Percentiles rank a stretch among this genome's conserved stretches.
phyloP scores from a whole-genome alignment of 2,888 invertebrate species.

The Morpho achilles region DNA sequence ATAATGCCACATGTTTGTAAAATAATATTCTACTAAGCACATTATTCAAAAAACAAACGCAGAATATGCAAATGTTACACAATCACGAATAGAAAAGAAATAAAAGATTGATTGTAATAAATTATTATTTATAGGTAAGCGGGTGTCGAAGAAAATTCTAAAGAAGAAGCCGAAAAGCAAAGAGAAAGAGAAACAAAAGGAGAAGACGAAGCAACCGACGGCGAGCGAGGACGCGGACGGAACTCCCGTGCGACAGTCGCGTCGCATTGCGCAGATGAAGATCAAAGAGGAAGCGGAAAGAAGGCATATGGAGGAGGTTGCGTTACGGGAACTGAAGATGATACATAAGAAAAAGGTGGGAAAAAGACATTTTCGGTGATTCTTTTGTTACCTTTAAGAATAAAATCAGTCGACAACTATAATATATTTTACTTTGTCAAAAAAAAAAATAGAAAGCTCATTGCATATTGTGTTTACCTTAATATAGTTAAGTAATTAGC shows the following conservation, averaged over 20 bases:
- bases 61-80: too few relatives aligned
- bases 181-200: slow-evolving; percentile 27
- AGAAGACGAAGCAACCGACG: slow-evolving; percentile 34
- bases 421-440: too few relatives aligned
- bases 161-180: slow-evolving; percentile 46
- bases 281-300: slow-evolving; percentile 92
- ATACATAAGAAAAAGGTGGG: slow-evolving; percentile 77
- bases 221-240: slow-evolving; percentile 48
- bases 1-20: too few relatives aligned
- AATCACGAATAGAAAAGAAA: too few relatives aligned
- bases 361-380: background rate
- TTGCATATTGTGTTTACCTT: too few relatives aligned
- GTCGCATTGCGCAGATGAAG: slow-evolving; percentile 92
- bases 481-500: too few relatives aligned
- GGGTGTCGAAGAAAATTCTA: slow-evolving; percentile 52
- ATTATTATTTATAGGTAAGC: slow-evolving; percentile 38
- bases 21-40: too few relatives aligned
- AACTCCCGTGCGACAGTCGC: slow-evolving; percentile 85
- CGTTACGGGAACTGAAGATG: slow-evolving; percentile 82
- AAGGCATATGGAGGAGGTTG: slow-evolving; percentile 86
- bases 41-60: too few relatives aligned
- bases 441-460: too few relatives aligned
- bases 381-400: too few relatives aligned
- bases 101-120: too few relatives aligned
- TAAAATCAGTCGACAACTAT: too few relatives aligned